phyloP scores from a whole-genome alignment of 2,797 vertebrate genomes.

The Pangasius krempfi region DNA sequence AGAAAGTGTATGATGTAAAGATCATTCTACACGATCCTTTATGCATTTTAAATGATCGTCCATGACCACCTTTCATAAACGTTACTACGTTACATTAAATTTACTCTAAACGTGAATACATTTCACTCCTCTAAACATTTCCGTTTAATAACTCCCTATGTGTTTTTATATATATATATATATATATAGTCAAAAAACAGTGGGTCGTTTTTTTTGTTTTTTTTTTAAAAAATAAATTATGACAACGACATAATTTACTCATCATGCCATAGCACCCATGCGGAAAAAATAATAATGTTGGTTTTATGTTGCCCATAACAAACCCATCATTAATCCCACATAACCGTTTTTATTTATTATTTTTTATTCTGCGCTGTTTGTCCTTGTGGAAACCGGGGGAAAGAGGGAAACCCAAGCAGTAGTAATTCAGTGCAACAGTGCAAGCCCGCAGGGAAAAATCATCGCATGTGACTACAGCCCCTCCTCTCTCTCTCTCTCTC shows the following conservation, averaged over 20 bases:
- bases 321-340: neutral
- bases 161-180: too few relatives aligned
- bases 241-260: neutral
- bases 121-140: neutral
- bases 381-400: constrained; percentile 23
- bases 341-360: neutral
- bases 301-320: neutral
- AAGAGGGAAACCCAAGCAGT: constrained; percentile 48
- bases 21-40: neutral
- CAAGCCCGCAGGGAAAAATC: constrained; percentile 47
- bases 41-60: neutral
- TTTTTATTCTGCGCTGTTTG: neutral
- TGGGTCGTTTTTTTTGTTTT: neutral
- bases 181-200: neutral
- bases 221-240: neutral
- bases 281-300: neutral
- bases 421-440: constrained; percentile 33
- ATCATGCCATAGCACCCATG: neutral
- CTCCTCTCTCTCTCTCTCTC: constrained; percentile 20
- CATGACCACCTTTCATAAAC: neutral
- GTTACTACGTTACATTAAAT: neutral
- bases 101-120: neutral
- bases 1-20: too few relatives aligned
- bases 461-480: constrained; percentile 40
- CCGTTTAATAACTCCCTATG: neutral